Percentiles rank a stretch among this genome's conserved stretches.
phyloP scores from a whole-genome alignment of 2,797 vertebrate genomes.

The Melanotaenia nigrans region DNA sequence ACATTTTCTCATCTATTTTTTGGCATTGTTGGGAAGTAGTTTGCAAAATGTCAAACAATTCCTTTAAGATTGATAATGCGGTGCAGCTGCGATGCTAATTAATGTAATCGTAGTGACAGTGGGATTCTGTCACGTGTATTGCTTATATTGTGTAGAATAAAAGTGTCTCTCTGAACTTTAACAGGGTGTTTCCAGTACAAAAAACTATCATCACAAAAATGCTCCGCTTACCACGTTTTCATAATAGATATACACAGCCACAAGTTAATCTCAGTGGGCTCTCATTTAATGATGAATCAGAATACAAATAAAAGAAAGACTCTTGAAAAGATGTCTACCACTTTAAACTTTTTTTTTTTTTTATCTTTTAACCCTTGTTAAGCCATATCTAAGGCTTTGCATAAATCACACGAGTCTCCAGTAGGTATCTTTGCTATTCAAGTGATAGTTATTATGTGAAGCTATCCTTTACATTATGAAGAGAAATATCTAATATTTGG shows the following conservation, averaged over 20 bases:
- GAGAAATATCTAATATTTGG: constrained; percentile 23
- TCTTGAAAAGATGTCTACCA: constrained; percentile 45
- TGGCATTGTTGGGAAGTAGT: neutral
- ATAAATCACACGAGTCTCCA: constrained; percentile 38
- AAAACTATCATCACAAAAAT: constrained; percentile 38
- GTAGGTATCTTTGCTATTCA: constrained; percentile 29
- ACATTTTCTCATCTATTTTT: constrained; percentile 9
- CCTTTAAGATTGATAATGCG: constrained; percentile 19
- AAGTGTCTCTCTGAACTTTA: constrained; percentile 33
- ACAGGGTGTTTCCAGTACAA: constrained; percentile 24
- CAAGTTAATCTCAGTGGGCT: constrained; percentile 46
- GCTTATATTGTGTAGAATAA: constrained; percentile 7
- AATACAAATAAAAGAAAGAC: constrained; percentile 39
- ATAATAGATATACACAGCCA: constrained; percentile 38
- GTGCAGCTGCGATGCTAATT: constrained; percentile 12
- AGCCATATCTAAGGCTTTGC: constrained; percentile 37
- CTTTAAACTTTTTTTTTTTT: constrained; percentile 27
- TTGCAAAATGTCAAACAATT: constrained; percentile 19
- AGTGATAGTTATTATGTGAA: constrained; percentile 39
- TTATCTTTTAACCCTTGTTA: constrained; percentile 35
- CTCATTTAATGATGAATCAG: constrained; percentile 36
- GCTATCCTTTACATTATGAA: constrained; percentile 16
- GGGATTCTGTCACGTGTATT: constrained; percentile 17
- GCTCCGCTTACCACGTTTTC: constrained; percentile 39
- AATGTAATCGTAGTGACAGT: constrained; percentile 12